Evolutionary conservation across 2,113 vertebrate species (phyloP).

Genomic region (Rhipidura dahli): DNA sequence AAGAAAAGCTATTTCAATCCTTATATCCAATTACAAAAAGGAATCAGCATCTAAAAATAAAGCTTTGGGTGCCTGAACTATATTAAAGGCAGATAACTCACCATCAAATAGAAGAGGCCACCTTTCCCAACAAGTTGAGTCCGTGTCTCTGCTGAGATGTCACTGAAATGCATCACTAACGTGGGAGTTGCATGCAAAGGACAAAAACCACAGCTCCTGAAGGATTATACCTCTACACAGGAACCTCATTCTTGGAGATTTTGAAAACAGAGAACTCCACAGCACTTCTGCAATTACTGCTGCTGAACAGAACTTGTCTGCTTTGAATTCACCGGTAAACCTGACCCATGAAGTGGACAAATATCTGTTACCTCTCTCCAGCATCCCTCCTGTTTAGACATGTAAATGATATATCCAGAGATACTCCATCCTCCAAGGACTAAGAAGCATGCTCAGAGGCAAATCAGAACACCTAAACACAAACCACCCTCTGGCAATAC

Average conservation of each 20-base stretch:
- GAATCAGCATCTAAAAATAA: constrained; percentile 45
- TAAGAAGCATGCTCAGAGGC: background rate
- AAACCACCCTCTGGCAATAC: background rate
- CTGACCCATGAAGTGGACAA: background rate
- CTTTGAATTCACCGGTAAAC: background rate
- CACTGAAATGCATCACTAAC: background rate
- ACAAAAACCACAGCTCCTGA: background rate
- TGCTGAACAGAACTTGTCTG: background rate
- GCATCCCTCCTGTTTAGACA: background rate
- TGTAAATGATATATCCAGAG: background rate
- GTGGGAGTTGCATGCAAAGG: background rate
- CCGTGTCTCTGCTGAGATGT: background rate
- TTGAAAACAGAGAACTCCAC: background rate
- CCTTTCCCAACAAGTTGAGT: background rate
- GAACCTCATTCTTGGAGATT: background rate
- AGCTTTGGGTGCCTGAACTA: background rate
- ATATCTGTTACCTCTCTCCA: background rate
- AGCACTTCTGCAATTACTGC: background rate
- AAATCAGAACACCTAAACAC: background rate
- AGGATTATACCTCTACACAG: background rate
- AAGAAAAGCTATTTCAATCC: constrained; percentile 26
- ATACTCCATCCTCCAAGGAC: background rate
- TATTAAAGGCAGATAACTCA: constrained; percentile 33
- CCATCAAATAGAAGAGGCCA: background rate
- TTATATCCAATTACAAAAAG: constrained; percentile 44